These are phyloP conservation scores for Sylvietta virens DNA, from an alignment of 2,113 vertebrate species.

Conservation along the genomic window DNA sequence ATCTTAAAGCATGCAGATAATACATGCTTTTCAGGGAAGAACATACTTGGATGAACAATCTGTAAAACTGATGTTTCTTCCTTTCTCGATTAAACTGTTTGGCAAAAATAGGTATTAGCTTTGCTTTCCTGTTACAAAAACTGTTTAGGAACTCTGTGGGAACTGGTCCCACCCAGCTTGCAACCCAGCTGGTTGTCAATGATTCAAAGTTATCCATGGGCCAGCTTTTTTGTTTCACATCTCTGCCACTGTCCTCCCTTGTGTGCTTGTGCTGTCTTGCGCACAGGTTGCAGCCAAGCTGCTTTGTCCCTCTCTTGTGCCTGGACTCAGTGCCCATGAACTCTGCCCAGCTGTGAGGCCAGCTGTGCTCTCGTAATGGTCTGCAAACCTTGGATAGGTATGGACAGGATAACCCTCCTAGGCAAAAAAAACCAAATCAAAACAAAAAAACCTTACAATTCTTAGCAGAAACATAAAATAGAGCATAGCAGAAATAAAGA, in stretches of 20 bases:
- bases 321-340: neutral
- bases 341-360: neutral
- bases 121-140: conserved; percentile 14
- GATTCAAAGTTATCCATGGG: neutral
- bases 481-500: neutral
- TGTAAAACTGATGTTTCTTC: conserved; percentile 36
- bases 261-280: neutral
- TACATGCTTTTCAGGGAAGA: conserved; percentile 36
- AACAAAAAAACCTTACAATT: neutral
- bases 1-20: conserved; percentile 13
- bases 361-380: neutral
- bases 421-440: neutral
- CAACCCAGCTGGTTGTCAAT: neutral
- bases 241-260: neutral
- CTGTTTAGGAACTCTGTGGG: neutral
- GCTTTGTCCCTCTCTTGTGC: neutral
- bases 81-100: conserved; percentile 28
- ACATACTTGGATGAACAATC: conserved; percentile 31
- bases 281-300: neutral
- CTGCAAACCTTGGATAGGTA: neutral
- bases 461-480: neutral
- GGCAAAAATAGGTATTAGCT: conserved; percentile 33
- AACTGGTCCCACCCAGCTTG: neutral
- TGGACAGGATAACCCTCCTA: neutral
- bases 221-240: neutral